These are phyloP conservation scores for Spermophilus dauricus DNA, from an alignment of 2,113 vertebrate genomes.

Conservation along the genomic window DNA sequence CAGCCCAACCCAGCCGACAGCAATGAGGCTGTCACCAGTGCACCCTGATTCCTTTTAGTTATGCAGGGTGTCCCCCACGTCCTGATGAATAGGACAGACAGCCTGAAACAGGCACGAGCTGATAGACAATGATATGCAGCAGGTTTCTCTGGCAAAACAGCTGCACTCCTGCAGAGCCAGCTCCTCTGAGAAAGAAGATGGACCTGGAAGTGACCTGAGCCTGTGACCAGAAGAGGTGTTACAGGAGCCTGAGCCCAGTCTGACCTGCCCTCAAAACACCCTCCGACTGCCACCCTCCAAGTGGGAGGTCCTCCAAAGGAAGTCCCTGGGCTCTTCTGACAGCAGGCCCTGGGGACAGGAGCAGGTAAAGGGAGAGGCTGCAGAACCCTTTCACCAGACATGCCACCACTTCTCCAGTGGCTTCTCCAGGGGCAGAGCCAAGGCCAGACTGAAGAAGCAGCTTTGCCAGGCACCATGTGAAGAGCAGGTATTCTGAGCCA, in stretches of 20 bases:
- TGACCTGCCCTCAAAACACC: neutral
- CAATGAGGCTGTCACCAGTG: accelerated
- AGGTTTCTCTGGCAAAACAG: neutral
- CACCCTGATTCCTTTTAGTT: neutral
- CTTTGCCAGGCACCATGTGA: accelerated
- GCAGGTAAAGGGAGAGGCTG: neutral
- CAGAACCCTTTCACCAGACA: neutral
- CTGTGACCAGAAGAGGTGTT: neutral
- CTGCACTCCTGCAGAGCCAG: neutral
- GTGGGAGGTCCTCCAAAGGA: neutral
- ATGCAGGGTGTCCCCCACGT: neutral
- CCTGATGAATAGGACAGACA: neutral
- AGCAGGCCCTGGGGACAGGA: neutral
- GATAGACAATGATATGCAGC: conserved; percentile 4
- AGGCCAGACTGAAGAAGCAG: neutral
- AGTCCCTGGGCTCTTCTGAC: neutral
- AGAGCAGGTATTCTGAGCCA: neutral
- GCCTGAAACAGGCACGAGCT: neutral
- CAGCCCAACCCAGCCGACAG: neutral
- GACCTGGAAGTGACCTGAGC: accelerated
- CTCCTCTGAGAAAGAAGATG: neutral
- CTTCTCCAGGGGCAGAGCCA: neutral
- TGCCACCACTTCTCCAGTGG: neutral
- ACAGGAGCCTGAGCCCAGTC: neutral
- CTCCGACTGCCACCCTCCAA: accelerated